A percentile compares a stretch with the other conserved stretches of the same genome.
Conservation (phyloP, 2,888 invertebrate genomes). For the Eristalis arbustorum region DNA sequence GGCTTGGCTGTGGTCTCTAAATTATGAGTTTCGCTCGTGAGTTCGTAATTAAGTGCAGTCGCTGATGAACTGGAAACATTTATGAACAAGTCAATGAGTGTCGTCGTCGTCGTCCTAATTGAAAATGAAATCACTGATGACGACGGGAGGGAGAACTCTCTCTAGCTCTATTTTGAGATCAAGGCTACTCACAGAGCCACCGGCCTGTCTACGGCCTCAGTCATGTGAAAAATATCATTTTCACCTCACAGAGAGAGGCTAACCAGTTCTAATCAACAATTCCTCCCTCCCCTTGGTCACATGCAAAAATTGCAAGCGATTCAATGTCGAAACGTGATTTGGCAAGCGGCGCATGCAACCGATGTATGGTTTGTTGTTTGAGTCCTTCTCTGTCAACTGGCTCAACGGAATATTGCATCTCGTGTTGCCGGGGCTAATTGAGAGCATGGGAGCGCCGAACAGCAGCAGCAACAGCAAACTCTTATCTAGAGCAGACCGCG, state of each 20-base stretch:
- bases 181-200: not conserved
- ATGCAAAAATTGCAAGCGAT: too few relatives aligned
- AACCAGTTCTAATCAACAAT: not conserved
- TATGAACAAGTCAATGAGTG: too few relatives aligned
- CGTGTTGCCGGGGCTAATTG: not conserved
- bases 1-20: not conserved
- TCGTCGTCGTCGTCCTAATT: too few relatives aligned
- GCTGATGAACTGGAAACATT: not conserved
- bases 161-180: not conserved
- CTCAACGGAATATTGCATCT: too few relatives aligned
- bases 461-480: not conserved
- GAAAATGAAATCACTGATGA: too few relatives aligned
- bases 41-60: not conserved
- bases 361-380: not conserved
- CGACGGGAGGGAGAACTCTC: not conserved
- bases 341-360: not conserved
- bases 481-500: slow-evolving; percentile 19
- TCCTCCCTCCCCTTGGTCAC: not conserved
- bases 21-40: slow-evolving; percentile 47
- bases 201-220: too few relatives aligned
- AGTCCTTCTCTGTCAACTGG: not conserved
- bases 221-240: slow-evolving; percentile 51
- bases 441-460: not conserved
- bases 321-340: not conserved
- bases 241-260: not conserved